These are phyloP conservation scores for Diabrotica virgifera DNA, from an alignment of 1,140 invertebrate species.

Conservation along the genomic window DNA sequence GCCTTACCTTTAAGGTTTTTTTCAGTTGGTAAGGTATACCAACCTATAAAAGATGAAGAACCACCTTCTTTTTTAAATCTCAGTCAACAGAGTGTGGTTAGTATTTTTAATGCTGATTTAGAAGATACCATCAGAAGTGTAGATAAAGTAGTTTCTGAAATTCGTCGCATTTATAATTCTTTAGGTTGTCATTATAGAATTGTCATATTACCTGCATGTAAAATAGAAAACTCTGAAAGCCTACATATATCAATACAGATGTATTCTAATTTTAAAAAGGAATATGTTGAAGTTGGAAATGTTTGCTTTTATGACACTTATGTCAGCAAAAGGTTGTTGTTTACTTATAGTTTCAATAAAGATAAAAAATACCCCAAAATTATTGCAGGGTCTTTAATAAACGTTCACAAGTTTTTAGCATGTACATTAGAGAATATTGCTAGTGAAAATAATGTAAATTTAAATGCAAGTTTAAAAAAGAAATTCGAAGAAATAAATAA, in stretches of 20 bases:
- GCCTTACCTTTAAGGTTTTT: conserved; percentile 61
- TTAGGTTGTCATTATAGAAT: conserved; percentile 63
- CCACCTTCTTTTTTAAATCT: conserved; percentile 56
- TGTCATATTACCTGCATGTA: conserved; percentile 52
- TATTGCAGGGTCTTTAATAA: conserved; percentile 62
- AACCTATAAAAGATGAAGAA: conserved; percentile 47
- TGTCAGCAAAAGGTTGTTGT: conserved; percentile 65
- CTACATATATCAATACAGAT: conserved; percentile 63
- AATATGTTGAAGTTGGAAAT: conserved; percentile 65
- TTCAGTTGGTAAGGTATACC: conserved; percentile 61
- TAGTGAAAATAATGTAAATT: background rate
- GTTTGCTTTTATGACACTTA: conserved; percentile 62
- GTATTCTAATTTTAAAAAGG: conserved; percentile 57
- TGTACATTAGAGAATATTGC: conserved; percentile 61
- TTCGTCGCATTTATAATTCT: conserved; percentile 60
- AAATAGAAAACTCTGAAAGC: conserved; percentile 59
- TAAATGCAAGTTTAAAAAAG: background rate
- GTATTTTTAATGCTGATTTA: conserved; percentile 56
- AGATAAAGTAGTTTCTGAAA: conserved; percentile 47
- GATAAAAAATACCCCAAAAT: conserved; percentile 55
- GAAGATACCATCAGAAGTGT: conserved; percentile 50
- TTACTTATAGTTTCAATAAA: conserved; percentile 55
- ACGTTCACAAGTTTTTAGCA: conserved; percentile 61
- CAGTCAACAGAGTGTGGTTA: conserved; percentile 59
- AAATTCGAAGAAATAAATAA: background rate